Percentiles rank a stretch among this genome's conserved stretches.
These are phyloP conservation scores for Ibycter americanus DNA, from an alignment of 2,797 vertebrate species.

Conservation along the genomic window DNA sequence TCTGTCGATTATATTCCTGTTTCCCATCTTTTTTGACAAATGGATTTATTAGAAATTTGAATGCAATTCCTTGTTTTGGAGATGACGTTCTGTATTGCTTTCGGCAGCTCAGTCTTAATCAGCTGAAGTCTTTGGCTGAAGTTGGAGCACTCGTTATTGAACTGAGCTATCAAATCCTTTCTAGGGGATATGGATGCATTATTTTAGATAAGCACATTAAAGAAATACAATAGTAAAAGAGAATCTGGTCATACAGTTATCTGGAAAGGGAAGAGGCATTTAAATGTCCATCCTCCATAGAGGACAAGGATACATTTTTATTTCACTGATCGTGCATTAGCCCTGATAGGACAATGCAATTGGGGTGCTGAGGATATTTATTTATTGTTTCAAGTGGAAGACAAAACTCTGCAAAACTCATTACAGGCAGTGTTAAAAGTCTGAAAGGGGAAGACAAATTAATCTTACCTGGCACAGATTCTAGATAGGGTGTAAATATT, in stretches of 20 bases:
- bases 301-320: background rate
- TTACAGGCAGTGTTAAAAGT: background rate
- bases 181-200: background rate
- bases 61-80: background rate
- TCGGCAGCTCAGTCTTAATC: background rate
- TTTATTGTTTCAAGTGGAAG: background rate
- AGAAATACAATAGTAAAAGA: background rate
- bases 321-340: background rate
- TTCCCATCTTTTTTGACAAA: background rate
- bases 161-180: background rate
- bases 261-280: background rate
- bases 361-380: background rate
- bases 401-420: background rate
- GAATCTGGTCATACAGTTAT: background rate
- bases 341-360: background rate
- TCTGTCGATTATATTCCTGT: background rate
- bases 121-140: background rate
- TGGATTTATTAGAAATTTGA: background rate
- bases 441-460: background rate
- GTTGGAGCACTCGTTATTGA: background rate
- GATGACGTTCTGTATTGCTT: background rate
- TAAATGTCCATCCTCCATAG: background rate
- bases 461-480: background rate
- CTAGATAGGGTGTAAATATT: background rate
- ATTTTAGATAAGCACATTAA: background rate